Evolutionary conservation across 2,888 invertebrate genomes (phyloP).

Genomic region (Apamea anceps): DNA sequence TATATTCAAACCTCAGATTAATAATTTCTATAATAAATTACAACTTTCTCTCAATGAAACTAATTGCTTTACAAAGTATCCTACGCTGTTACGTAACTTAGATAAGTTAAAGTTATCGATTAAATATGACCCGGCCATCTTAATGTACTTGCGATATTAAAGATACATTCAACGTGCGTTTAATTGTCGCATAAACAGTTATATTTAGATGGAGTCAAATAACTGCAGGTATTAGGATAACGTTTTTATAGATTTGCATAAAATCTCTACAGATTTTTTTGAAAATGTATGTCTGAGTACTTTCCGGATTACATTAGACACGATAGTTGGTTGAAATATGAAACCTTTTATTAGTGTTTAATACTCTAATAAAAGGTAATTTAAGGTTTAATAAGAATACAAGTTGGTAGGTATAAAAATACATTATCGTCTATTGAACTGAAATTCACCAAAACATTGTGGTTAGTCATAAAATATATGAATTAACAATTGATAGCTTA

Average conservation of each 20-base stretch:
- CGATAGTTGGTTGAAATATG: neutral
- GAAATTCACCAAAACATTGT: neutral
- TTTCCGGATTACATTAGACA: neutral
- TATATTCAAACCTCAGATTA: conserved; percentile 40
- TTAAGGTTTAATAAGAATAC: neutral
- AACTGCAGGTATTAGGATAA: neutral
- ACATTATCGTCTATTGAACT: neutral
- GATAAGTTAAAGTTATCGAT: conserved; percentile 53
- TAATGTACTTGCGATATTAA: conserved; percentile 25
- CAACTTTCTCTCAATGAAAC: conserved; percentile 61
- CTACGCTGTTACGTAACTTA: conserved; percentile 55
- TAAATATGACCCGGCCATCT: conserved; percentile 38
- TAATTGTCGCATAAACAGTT: conserved; percentile 21
- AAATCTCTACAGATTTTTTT: neutral
- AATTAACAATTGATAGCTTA: neutral
- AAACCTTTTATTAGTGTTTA: neutral
- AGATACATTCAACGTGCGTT: conserved; percentile 9
- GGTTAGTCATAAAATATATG: neutral
- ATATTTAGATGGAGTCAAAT: conserved; percentile 15
- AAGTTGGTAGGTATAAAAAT: neutral
- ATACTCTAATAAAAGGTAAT: neutral
- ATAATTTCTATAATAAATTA: conserved; percentile 64
- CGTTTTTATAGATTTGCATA: conserved; percentile 17
- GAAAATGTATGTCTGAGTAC: conserved; percentile 12
- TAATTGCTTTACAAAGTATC: conserved; percentile 58